Base-by-base conservation (phyloP, 1,140 invertebrate species). In the Lasioglossum albipes region DNA sequence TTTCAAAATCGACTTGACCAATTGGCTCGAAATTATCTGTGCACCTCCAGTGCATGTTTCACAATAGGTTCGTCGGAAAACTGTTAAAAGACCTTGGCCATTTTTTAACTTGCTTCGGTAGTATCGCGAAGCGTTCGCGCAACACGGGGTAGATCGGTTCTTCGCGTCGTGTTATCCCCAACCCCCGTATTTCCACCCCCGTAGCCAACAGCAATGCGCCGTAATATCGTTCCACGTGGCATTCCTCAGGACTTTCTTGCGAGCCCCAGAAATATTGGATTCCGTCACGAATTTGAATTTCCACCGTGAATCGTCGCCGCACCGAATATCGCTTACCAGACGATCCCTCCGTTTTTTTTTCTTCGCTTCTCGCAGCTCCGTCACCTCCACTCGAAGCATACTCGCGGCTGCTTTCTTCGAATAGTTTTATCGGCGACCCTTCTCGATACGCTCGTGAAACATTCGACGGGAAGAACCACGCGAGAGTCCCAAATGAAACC, bases 261-360 rank as follows among this genome's bases (percentile, higher is more conserved):
- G 36, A 62, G n/a, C 70, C 45, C 45, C 31, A 59, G 68, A 85
- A 82, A 82, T 77, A 85, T 85, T 85, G 84, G 79, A 82, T 85
- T 70, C 79, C 75, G 31, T 18, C 70, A 68, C 83, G 79, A 85
- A 85, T 85, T 85, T 84, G 73, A 84, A 85, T 85, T 77, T 84
- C 78, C 67, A 57, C 31, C 64, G 54, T 1, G 45, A 67, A 74
- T 74, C 81, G 42, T 67, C 36, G 20, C 42, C 12, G 57, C 42
- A 13, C 42, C 18, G 57, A 67, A 70, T 78, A 70, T 75, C 45
- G 75, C 71, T 66, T 68, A 52, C 52, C 41, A 12, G 18, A 9
- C 41, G 18, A 72, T 20, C 18, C 6, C n/a, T n/a, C 20, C 10
- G 57, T 45, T 18, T 31, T 57, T 73, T 52, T 41, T 78, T n/a